These are phyloP conservation scores for Heliconius melpomene DNA, from an alignment of 1,140 invertebrate genomes.

Conservation along the genomic window DNA sequence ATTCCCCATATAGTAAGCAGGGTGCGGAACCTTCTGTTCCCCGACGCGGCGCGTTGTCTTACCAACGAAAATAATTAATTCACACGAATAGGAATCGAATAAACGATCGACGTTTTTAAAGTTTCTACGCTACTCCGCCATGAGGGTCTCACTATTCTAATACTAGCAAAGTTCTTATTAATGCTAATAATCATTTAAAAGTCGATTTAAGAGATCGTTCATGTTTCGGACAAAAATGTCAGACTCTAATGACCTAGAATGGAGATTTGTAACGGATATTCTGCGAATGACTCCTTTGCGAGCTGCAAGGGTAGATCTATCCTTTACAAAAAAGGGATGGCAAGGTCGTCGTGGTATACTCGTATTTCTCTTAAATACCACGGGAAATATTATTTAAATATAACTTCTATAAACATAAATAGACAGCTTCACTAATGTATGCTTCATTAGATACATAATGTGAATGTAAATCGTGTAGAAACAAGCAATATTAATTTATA, in stretches of 20 bases:
- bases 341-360: not conserved
- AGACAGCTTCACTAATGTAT: not conserved
- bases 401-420: constrained; percentile 5
- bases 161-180: too few species aligned
- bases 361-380: not conserved
- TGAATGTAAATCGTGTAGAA: not conserved
- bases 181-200: too few species aligned
- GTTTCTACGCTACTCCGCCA: too few species aligned
- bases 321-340: not conserved
- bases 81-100: too few species aligned
- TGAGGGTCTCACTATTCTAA: too few species aligned
- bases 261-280: not conserved
- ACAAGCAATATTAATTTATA: not conserved
- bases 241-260: not conserved
- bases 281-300: not conserved
- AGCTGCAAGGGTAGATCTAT: not conserved
- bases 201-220: too few species aligned
- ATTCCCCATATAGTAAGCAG: too few species aligned
- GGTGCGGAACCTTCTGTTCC: too few species aligned
- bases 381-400: constrained; percentile 7
- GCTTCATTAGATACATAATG: not conserved
- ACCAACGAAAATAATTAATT: too few species aligned
- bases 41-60: too few species aligned
- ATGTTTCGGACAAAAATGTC: not conserved
- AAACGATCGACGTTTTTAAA: too few species aligned